A percentile compares a stretch with the other conserved stretches of the same genome.
Evolutionary conservation across 2,797 vertebrate genomes (phyloP).

Genomic region (Tenualosa ilisha): DNA sequence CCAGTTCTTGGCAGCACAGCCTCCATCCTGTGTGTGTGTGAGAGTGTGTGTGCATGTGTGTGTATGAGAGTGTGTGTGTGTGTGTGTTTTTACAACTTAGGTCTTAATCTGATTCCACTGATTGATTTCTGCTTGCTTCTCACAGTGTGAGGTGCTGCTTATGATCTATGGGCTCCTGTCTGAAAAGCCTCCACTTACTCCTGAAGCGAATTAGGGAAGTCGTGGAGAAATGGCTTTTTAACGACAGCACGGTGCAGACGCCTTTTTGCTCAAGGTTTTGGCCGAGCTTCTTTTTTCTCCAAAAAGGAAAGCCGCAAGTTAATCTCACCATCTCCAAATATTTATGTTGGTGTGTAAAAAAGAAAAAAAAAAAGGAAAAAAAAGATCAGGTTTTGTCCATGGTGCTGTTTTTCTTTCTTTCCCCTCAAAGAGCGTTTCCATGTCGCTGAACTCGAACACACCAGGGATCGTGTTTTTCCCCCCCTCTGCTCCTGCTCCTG

Average conservation of each 20-base stretch:
- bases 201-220: conserved; percentile 21
- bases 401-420: background rate
- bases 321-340: conserved; percentile 39
- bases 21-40: background rate
- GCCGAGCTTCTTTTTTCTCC: conserved; percentile 24
- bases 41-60: background rate
- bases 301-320: background rate
- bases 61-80: conserved; percentile 6
- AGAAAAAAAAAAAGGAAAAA: background rate
- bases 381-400: background rate
- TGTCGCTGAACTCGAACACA: background rate
- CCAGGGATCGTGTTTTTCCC: conserved; percentile 10
- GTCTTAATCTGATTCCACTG: background rate
- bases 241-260: conserved; percentile 31
- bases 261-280: conserved; percentile 31
- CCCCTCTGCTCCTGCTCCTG: background rate
- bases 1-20: background rate
- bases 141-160: background rate
- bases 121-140: background rate
- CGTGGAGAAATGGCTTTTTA: conserved; percentile 46
- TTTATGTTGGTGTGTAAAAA: conserved; percentile 48
- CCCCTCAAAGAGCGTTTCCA: background rate
- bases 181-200: background rate
- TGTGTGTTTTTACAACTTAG: conserved; percentile 1
- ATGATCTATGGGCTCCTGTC: background rate